phyloP scores from a whole-genome alignment of 1,140 invertebrate species.

The Wiebesia pumilae region DNA sequence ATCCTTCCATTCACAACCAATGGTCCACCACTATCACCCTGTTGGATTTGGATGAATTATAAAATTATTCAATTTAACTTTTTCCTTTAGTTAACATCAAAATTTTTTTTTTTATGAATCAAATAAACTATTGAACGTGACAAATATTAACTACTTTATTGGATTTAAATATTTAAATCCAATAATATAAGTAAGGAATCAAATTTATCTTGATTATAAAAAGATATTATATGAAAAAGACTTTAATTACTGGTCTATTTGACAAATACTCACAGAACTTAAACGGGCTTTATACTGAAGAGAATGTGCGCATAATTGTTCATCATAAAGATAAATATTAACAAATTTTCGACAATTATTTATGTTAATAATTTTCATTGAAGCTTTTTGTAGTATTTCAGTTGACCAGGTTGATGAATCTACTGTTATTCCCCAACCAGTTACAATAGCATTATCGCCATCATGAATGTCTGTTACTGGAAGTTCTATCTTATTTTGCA shows the following conservation, averaged over 20 bases:
- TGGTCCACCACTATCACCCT: not conserved
- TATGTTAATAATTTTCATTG: not conserved
- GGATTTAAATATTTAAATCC: too few relatives aligned
- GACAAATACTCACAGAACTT: not conserved
- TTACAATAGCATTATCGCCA: not conserved
- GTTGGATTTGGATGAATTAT: not conserved
- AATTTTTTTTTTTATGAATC: too few relatives aligned
- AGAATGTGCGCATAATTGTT: not conserved
- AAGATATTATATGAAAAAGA: too few relatives aligned
- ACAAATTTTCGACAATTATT: not conserved
- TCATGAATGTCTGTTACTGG: not conserved
- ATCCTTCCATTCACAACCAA: not conserved
- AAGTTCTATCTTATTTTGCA: not conserved
- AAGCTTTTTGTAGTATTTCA: not conserved
- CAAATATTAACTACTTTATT: too few relatives aligned
- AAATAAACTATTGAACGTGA: too few relatives aligned
- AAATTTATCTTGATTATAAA: too few relatives aligned
- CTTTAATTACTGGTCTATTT: not conserved
- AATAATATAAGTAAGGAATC: too few relatives aligned
- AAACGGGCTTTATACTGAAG: not conserved
- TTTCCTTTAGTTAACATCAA: too few relatives aligned
- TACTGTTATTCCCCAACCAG: not conserved
- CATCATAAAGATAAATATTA: not conserved
- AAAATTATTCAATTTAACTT: not conserved
- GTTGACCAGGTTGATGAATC: not conserved